Evolutionary conservation across 2,888 invertebrate genomes (phyloP), one percentile per base, ranked within the genome.

Genomic region (Linnaemya vulpina): DNA sequence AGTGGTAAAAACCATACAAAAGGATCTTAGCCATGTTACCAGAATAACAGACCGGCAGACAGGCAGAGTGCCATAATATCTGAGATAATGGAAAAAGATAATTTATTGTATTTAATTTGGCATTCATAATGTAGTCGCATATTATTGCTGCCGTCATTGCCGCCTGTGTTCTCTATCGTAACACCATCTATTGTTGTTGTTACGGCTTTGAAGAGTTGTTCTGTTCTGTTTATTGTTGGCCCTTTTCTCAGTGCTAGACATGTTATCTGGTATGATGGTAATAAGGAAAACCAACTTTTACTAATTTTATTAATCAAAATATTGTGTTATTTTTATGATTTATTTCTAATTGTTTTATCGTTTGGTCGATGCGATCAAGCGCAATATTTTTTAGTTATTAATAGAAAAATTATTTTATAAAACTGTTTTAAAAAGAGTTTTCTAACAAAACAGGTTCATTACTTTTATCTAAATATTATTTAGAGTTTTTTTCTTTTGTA

Each of bases 61-160:
- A n/a, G n/a, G 38, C 49, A 9, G 40, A 15, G 3, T 25, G 46
- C 46, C 55, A 65, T 40, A 67, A 60, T 62, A 60, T 53, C 8
- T 49, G 76, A 89, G 88, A 89, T 88, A 90, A 88, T 88, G 88
- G 30, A 53, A 89, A 90, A 87, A 89, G 87, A 90, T 90, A 91
- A 92, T 91, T 91, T 90, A 91, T 92, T 91, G 88, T 89, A 91
- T 91, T 91, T 91, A 89, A 90, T 90, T 89, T 89, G 90, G 88
- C 89, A 89, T 78, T 84, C 62, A 71, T 70, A 46, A 49, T 65
- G 20, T 15, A 30, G 3, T 30, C 30, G 30, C 5, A 88, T 87
- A 25, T 84, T 74, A 78, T 73, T 63, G 22, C 51, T 68, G 53
- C 62, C 55, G 79, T 49, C 51, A 13, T 63, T 30, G 38, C 40